phyloP scores from a whole-genome alignment of 2,888 invertebrate genomes.

The Amphipyra tragopoginis region DNA sequence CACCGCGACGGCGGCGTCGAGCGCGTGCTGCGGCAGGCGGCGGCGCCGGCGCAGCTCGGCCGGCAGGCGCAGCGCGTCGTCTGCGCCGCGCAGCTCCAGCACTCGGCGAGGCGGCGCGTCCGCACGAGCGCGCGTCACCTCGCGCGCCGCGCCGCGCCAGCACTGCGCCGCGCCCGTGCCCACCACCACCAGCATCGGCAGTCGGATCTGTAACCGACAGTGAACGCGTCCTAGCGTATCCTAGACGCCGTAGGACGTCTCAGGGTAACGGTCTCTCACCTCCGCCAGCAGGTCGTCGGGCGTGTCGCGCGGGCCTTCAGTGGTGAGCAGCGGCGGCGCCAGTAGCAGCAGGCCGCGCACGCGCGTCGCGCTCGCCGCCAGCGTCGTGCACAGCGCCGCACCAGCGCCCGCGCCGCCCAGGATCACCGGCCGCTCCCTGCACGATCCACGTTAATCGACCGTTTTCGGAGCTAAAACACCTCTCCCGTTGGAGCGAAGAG shows the following conservation, averaged over 20 bases:
- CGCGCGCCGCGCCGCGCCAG: slow-evolving; percentile 56
- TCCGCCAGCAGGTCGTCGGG: slow-evolving; percentile 90
- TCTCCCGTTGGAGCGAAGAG: no score
- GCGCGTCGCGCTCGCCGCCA: slow-evolving; percentile 54
- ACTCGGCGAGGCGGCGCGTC: slow-evolving; percentile 79
- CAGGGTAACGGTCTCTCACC: not conserved
- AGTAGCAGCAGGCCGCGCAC: slow-evolving; percentile 91
- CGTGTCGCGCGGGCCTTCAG: slow-evolving; percentile 91
- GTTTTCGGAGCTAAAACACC: no score
- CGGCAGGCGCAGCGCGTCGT: slow-evolving; percentile 91
- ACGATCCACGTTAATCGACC: not conserved
- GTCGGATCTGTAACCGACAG: slow-evolving; percentile 43
- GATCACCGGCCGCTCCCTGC: slow-evolving; percentile 43
- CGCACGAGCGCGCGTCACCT: slow-evolving; percentile 85
- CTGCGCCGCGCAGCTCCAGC: slow-evolving; percentile 92
- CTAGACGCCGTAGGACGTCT: slow-evolving; percentile 12
- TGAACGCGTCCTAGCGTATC: not conserved
- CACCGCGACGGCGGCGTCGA: slow-evolving; percentile 89
- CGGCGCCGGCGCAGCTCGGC: slow-evolving; percentile 90
- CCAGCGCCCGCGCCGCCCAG: slow-evolving; percentile 70
- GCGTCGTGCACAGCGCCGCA: slow-evolving; percentile 61
- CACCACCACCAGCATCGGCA: slow-evolving; percentile 84
- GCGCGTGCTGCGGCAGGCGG: slow-evolving; percentile 92
- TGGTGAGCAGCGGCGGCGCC: slow-evolving; percentile 92
- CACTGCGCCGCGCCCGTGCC: slow-evolving; percentile 91